Conservation (phyloP, 2,797 vertebrate genomes). For the Pangasius sanitwongsei region DNA sequence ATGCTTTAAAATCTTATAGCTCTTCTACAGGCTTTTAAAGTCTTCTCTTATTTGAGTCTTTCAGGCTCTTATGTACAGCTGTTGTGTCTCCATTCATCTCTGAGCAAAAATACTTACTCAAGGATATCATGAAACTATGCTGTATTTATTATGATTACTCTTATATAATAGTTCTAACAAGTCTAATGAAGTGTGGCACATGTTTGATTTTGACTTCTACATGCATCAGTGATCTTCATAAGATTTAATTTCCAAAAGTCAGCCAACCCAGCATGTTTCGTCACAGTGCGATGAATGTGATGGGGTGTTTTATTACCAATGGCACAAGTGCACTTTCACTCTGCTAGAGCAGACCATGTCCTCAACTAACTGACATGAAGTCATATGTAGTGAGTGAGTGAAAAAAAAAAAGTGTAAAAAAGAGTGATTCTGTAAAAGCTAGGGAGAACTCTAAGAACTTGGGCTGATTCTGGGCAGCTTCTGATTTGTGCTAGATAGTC, state of each 20-base stretch:
- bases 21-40: not conserved
- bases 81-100: not conserved
- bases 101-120: not conserved
- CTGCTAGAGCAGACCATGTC: not conserved
- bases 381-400: not conserved
- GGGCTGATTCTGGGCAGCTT: not conserved
- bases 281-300: not conserved
- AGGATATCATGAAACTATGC: not conserved
- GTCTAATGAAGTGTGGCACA: not conserved
- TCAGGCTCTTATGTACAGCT: not conserved
- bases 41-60: not conserved
- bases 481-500: not conserved
- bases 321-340: not conserved
- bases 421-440: not conserved
- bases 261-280: conserved; percentile 1
- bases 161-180: not conserved
- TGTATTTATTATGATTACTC: not conserved
- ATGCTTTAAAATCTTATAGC: not conserved
- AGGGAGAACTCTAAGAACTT: not conserved
- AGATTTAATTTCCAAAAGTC: not conserved
- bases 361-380: not conserved
- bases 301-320: not conserved
- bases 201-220: not conserved
- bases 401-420: not conserved
- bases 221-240: not conserved